A percentile compares a stretch with the other conserved stretches of the same genome.
Conservation (phyloP, 2,888 invertebrate species). For the Caenorhabditis angaria region DNA sequence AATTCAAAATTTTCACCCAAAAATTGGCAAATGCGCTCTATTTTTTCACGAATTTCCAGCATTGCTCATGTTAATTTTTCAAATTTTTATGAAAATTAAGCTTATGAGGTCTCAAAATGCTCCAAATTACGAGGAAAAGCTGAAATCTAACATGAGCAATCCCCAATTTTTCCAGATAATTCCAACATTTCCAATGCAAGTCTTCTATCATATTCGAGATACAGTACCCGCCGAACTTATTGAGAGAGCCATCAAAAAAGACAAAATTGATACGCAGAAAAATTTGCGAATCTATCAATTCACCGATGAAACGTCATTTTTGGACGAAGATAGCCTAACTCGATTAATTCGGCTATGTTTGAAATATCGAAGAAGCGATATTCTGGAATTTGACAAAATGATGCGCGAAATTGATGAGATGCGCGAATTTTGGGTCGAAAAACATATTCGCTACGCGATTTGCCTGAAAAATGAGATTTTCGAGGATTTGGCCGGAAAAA, state of each 20-base stretch:
- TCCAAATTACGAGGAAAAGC: no score
- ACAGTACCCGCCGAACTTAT: constrained; percentile 19
- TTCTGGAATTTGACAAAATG: constrained; percentile 44
- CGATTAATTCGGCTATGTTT: constrained; percentile 28
- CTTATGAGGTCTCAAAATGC: no score
- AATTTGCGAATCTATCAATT: background rate
- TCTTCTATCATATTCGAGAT: constrained; percentile 42
- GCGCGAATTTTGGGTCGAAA: constrained; percentile 51
- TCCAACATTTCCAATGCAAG: constrained; percentile 45
- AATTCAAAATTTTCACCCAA: no score
- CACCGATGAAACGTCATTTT: background rate
- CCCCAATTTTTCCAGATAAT: constrained; percentile 43
- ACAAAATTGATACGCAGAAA: constrained; percentile 5
- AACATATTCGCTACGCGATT: constrained; percentile 45
- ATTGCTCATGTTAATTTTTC: no score
- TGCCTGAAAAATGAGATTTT: constrained; percentile 39
- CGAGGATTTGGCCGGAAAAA: constrained; percentile 24
- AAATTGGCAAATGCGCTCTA: no score
- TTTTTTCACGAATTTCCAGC: no score
- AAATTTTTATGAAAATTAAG: no score
- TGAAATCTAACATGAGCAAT: no score
- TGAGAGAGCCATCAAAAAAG: constrained; percentile 16
- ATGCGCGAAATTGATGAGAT: constrained; percentile 40
- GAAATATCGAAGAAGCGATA: constrained; percentile 32
- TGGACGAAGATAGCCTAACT: constrained; percentile 8